phyloP scores from a whole-genome alignment of 92 coral and sea anemone genomes.

The Umimayanthus chanpuru region DNA sequence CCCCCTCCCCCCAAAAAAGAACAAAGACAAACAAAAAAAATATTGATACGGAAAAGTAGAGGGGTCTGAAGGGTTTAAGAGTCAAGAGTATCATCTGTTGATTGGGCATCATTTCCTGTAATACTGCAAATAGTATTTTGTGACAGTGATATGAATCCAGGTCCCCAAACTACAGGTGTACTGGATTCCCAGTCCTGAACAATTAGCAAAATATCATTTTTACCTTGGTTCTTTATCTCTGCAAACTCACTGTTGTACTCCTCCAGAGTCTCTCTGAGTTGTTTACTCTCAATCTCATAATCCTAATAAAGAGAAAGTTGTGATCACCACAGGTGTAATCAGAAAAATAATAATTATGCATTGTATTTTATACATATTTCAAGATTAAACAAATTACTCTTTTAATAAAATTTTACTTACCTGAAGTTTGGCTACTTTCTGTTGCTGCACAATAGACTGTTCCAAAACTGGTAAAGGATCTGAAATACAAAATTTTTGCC shows the following conservation, averaged over 20 bases:
- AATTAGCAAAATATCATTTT: background rate
- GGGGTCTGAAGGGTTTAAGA: too few species aligned
- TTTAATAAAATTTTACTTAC: constrained; percentile 22
- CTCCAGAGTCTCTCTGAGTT: constrained; percentile 87
- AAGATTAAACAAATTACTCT: too few species aligned
- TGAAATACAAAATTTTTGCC: constrained; percentile 8
- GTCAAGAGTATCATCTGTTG: too few species aligned
- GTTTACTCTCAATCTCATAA: constrained; percentile 97
- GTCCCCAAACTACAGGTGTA: too few species aligned
- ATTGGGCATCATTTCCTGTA: too few species aligned
- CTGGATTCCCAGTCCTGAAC: background rate
- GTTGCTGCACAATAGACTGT: constrained; percentile 88
- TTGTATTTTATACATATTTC: too few species aligned
- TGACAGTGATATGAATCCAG: too few species aligned
- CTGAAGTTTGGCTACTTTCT: constrained; percentile 94
- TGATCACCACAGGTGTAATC: background rate
- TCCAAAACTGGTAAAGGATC: constrained; percentile 93
- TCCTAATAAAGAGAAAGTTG: constrained; percentile 55
- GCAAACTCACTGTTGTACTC: constrained; percentile 99
- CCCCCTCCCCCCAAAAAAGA: background rate
- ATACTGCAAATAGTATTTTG: too few species aligned
- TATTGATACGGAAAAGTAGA: too few species aligned
- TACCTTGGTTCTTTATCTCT: constrained; percentile 98
- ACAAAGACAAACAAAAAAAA: too few species aligned
- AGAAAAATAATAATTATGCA: too few species aligned